Evolutionary conservation across 2,888 invertebrate species (phyloP).

Genomic region (Meliscaeva auricollis): DNA sequence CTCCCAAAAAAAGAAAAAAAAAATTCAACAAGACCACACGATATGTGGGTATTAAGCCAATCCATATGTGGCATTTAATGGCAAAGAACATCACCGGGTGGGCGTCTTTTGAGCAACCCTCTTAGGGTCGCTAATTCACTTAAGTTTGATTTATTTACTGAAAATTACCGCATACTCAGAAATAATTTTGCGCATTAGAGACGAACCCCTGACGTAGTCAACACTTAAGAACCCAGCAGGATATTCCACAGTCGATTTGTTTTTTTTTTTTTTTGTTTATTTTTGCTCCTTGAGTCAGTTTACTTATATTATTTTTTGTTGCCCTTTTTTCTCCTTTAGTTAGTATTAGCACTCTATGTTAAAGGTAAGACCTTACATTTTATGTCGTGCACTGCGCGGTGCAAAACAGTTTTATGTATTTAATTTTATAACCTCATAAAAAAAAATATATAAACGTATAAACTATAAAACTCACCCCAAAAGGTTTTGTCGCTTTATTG

Average conservation of each 20-base stretch:
- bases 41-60: conserved; percentile 46
- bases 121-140: conserved; percentile 73
- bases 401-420: conserved; percentile 75
- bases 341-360: conserved; percentile 16
- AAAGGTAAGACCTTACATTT: conserved; percentile 74
- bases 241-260: conserved; percentile 73
- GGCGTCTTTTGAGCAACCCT: conserved; percentile 66
- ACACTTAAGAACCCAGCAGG: conserved; percentile 80
- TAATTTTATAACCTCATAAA: conserved; percentile 75
- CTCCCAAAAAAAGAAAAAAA: neutral
- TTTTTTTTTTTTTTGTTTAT: conserved; percentile 33
- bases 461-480: conserved; percentile 75
- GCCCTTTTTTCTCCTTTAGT: conserved; percentile 22
- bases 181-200: conserved; percentile 74
- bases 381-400: conserved; percentile 69
- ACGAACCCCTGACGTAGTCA: conserved; percentile 77
- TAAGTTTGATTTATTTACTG: conserved; percentile 74
- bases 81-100: conserved; percentile 68
- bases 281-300: conserved; percentile 17
- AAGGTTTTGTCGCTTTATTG: conserved; percentile 64
- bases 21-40: conserved; percentile 56
- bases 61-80: conserved; percentile 76
- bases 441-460: conserved; percentile 48
- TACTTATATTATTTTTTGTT: conserved; percentile 6
- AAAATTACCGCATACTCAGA: conserved; percentile 73